Evolutionary conservation across 2,113 vertebrate species (phyloP).

Genomic region (Blennius ocellaris): DNA sequence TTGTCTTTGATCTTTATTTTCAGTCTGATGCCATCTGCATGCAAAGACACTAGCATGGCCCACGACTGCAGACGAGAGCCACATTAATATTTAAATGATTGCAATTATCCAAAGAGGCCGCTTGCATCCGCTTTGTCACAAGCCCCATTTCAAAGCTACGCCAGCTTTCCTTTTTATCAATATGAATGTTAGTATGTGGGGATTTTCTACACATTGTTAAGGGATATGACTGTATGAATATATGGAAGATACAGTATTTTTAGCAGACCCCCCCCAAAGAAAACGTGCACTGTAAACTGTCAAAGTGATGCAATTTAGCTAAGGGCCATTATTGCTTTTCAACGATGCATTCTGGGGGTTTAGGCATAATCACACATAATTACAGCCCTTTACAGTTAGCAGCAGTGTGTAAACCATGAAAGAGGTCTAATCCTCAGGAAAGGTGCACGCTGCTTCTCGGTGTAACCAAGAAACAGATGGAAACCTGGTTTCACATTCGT

Average conservation of each 20-base stretch:
- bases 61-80: conserved; percentile 69
- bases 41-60: conserved; percentile 56
- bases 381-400: conserved; percentile 37
- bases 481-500: conserved; percentile 10
- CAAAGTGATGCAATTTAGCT: conserved; percentile 24
- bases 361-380: conserved; percentile 57
- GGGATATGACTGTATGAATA: conserved; percentile 1
- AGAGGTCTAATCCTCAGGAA: conserved; percentile 35
- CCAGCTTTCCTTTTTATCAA: conserved; percentile 41
- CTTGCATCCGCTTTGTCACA: conserved; percentile 44
- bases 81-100: conserved; percentile 80
- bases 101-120: conserved; percentile 74
- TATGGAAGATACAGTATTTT: conserved; percentile 30
- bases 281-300: conserved; percentile 9
- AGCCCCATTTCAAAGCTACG: conserved; percentile 36
- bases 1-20: conserved; percentile 84
- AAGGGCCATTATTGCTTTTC: conserved; percentile 32
- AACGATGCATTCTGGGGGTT: conserved; percentile 33
- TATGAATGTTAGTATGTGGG: conserved; percentile 18
- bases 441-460: conserved; percentile 30
- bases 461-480: conserved; percentile 14
- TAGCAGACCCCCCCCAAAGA: conserved; percentile 22
- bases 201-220: conserved; percentile 13
- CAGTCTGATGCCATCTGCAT: conserved; percentile 80
- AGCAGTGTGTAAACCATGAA: conserved; percentile 26